Conservation (phyloP, 2,888 invertebrate genomes). For the Cyclophora punctaria region DNA sequence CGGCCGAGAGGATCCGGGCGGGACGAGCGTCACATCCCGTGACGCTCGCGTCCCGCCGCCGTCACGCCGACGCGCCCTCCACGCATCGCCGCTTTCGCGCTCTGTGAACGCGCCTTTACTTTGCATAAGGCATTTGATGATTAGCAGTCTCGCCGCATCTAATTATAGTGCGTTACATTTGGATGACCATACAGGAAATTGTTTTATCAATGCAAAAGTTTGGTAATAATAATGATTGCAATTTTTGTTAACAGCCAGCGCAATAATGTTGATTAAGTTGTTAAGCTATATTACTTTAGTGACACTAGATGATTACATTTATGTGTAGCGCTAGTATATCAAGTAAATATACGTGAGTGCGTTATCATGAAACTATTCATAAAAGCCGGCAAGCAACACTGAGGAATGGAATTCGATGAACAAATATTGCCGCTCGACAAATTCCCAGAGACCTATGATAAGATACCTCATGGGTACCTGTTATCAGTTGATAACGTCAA, state of each 20-base stretch:
- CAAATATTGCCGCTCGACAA: conserved; percentile 46
- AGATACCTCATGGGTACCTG: conserved; percentile 20
- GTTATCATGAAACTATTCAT: conserved; percentile 35
- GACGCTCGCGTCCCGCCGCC: conserved; percentile 34
- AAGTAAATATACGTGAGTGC: conserved; percentile 5
- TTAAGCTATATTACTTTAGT: no score
- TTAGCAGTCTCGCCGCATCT: conserved; percentile 16
- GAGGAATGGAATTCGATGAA: conserved; percentile 37
- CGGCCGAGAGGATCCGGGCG: conserved; percentile 29
- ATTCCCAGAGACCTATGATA: conserved; percentile 24
- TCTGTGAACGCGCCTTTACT: conserved; percentile 59
- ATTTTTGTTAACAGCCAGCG: no score
- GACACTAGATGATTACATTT: no score
- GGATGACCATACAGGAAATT: conserved; percentile 6
- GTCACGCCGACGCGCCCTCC: conserved; percentile 15
- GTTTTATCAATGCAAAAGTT: conserved; percentile 1
- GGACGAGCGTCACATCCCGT: conserved; percentile 45
- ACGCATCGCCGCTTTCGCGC: conserved; percentile 12
- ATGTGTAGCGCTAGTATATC: no score
- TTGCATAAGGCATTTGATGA: conserved; percentile 42
- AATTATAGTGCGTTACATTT: conserved; percentile 11
- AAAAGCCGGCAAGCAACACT: conserved; percentile 18
- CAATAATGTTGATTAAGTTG: no score
- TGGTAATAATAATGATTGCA: no score
- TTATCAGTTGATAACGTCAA: conserved; percentile 18